Evolutionary conservation across 2,797 vertebrate species (phyloP).

Genomic region (Pterois miles): DNA sequence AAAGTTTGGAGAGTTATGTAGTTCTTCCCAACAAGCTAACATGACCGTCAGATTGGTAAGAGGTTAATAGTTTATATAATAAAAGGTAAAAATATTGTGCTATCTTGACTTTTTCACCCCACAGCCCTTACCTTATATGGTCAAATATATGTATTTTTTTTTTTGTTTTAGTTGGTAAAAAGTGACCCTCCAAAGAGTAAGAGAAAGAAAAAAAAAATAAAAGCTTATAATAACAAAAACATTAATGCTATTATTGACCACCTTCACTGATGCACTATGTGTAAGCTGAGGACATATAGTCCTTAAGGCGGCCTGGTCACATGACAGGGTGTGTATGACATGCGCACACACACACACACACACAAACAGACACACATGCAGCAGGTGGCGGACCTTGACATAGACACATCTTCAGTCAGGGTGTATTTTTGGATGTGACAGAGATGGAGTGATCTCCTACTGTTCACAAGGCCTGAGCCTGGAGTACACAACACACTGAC

Average conservation of each 20-base stretch:
- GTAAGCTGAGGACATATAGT: background rate
- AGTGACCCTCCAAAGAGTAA: background rate
- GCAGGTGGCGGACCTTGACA: constrained; percentile 72
- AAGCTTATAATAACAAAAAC: background rate
- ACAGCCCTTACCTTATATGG: no score
- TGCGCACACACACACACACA: constrained; percentile 3
- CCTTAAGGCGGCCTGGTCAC: background rate
- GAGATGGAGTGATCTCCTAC: constrained; percentile 52
- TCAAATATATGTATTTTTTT: no score
- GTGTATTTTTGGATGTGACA: constrained; percentile 80
- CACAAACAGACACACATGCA: constrained; percentile 35
- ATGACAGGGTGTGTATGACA: constrained; percentile 9
- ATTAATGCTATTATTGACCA: background rate
- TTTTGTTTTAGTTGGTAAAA: background rate
- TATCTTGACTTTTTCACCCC: no score
- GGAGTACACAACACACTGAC: constrained; percentile 31
- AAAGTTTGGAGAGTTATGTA: no score
- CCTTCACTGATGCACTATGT: background rate
- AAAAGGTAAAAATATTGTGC: no score
- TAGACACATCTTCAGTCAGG: constrained; percentile 69
- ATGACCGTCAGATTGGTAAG: no score
- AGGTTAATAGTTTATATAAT: no score
- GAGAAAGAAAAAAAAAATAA: background rate
- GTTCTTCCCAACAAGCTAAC: no score
- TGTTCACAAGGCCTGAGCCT: constrained; percentile 40